A percentile compares a stretch with the other conserved stretches of the same genome.
phyloP scores from a whole-genome alignment of 2,797 vertebrate species.

The Merluccius polli region DNA sequence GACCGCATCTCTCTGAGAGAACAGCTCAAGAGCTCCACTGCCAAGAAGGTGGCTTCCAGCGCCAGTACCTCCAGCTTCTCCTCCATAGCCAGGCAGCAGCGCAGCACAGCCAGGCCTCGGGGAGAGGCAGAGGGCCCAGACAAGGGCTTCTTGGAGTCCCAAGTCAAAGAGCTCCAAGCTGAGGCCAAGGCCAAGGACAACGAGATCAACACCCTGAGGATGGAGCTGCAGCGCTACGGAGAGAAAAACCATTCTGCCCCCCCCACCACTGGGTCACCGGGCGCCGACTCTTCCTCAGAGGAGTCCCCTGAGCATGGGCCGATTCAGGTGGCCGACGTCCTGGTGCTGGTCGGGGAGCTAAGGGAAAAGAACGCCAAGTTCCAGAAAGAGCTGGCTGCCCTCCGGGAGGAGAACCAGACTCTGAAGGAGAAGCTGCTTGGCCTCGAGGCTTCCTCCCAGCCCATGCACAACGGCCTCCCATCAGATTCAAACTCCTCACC shows the following conservation, averaged over 20 bases:
- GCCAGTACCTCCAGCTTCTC: constrained; percentile 84
- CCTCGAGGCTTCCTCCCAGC: constrained; percentile 76
- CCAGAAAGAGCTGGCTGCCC: constrained; percentile 81
- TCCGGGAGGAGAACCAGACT: constrained; percentile 85
- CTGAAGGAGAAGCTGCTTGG: constrained; percentile 85
- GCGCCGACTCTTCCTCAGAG: constrained; percentile 45
- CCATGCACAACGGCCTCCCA: constrained; percentile 56
- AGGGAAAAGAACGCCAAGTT: constrained; percentile 87
- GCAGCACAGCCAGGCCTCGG: constrained; percentile 74
- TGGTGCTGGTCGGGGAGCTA: constrained; percentile 77
- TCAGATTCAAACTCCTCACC: constrained; percentile 52
- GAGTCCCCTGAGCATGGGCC: constrained; percentile 55
- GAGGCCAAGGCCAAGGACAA: constrained; percentile 94
- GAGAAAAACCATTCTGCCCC: constrained; percentile 64
- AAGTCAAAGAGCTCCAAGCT: constrained; percentile 89
- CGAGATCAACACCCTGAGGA: constrained; percentile 88
- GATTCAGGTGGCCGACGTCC: constrained; percentile 67
- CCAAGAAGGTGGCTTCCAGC: constrained; percentile 84
- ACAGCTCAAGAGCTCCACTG: constrained; percentile 65
- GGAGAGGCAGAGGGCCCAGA: constrained; percentile 78
- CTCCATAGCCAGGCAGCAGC: constrained; percentile 81
- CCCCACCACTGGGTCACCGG: constrained; percentile 44
- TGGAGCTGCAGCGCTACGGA: constrained; percentile 83
- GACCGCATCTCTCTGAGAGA: constrained; percentile 80
- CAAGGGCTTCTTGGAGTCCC: constrained; percentile 81